phyloP scores from a whole-genome alignment of 2,113 vertebrate genomes.

The Pipra filicauda region DNA sequence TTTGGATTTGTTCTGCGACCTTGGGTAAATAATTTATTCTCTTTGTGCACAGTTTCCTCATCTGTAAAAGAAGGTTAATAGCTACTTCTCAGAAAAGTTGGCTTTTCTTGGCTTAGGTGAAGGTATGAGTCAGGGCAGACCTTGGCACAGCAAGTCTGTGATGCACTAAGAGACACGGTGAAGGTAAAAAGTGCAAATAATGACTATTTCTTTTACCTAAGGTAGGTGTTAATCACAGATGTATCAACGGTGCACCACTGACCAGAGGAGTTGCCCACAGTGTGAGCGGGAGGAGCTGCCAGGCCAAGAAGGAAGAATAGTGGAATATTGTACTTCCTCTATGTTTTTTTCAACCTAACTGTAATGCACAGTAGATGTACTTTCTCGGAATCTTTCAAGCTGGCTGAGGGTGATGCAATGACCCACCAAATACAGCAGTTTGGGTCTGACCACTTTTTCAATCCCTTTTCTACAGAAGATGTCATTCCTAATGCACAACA shows the following conservation, averaged over 20 bases:
- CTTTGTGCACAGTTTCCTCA: neutral
- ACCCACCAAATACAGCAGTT: neutral
- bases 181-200: neutral
- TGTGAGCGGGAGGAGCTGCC: neutral
- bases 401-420: neutral
- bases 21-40: constrained; percentile 37
- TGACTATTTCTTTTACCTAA: neutral
- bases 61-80: constrained; percentile 2
- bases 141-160: neutral
- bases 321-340: neutral
- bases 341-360: neutral
- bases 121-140: neutral
- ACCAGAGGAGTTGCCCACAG: neutral
- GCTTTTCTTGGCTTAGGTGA: neutral
- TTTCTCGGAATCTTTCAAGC: neutral
- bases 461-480: neutral
- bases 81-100: neutral
- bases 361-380: neutral
- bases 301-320: neutral
- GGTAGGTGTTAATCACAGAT: neutral
- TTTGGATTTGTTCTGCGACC: neutral
- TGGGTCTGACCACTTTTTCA: neutral
- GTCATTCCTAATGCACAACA: neutral
- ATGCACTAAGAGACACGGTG: neutral
- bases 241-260: neutral